A percentile compares a stretch with the other conserved stretches of the same genome.
Evolutionary conservation across 2,797 vertebrate genomes (phyloP).

Genomic region (Psittacula echo): DNA sequence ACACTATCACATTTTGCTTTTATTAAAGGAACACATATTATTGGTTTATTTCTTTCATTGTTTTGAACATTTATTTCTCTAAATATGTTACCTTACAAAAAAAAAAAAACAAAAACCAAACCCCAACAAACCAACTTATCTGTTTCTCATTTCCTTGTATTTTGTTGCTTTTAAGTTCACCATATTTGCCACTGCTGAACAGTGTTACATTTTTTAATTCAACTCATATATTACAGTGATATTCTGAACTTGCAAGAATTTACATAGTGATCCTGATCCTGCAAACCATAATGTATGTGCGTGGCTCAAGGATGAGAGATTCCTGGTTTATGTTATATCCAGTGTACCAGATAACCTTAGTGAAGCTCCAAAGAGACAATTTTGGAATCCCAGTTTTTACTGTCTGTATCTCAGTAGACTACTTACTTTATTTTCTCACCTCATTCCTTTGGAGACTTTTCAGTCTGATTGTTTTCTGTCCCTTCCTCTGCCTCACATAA

Average conservation of each 20-base stretch:
- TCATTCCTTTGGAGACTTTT: neutral
- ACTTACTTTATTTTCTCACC: neutral
- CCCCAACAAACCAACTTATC: neutral
- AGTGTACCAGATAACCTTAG: neutral
- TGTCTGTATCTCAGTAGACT: neutral
- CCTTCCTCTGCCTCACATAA: neutral
- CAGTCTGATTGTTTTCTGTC: neutral
- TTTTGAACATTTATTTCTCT: constrained; percentile 11
- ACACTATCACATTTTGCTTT: constrained; percentile 27
- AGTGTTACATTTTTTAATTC: neutral
- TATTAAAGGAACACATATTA: constrained; percentile 3
- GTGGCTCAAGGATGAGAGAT: neutral
- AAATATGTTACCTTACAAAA: neutral
- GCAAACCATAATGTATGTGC: neutral
- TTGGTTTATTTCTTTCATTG: neutral
- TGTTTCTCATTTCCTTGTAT: neutral
- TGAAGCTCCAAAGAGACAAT: neutral
- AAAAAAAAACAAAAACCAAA: neutral
- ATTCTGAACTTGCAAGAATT: neutral
- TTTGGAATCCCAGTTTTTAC: neutral
- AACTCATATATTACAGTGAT: neutral
- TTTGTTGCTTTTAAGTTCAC: neutral
- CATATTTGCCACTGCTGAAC: neutral
- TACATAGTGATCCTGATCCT: neutral
- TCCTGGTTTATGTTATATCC: neutral